These are phyloP conservation scores for Rotaria socialis DNA, from an alignment of 2,888 invertebrate species.

Conservation along the genomic window DNA sequence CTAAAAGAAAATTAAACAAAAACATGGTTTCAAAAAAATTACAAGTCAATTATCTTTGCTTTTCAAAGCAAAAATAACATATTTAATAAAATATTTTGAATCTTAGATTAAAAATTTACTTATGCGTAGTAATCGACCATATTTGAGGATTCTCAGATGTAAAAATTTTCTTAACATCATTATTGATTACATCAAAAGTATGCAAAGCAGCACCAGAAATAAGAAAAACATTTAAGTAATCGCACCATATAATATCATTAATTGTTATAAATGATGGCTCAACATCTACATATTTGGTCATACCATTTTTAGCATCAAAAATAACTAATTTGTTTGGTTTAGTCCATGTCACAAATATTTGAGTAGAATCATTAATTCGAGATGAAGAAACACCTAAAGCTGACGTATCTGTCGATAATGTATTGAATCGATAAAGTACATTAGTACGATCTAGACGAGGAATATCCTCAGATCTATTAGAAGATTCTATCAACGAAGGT, in stretches of 20 bases:
- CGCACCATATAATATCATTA: neutral
- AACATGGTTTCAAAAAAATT: too few species aligned
- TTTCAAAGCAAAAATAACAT: too few species aligned
- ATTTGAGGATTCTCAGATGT: neutral
- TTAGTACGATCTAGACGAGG: neutral
- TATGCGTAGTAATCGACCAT: neutral
- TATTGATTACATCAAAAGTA: neutral
- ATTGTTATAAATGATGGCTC: neutral
- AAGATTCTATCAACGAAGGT: neutral
- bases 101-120: neutral
- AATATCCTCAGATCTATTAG: neutral
- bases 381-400: neutral
- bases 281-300: neutral
- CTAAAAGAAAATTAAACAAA: neutral
- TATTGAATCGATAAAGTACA: neutral
- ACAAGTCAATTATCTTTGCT: too few species aligned
- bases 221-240: slow-evolving; percentile 8
- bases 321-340: neutral
- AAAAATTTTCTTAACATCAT: neutral
- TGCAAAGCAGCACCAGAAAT: neutral
- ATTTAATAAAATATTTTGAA: too few species aligned
- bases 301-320: neutral
- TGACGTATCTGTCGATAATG: neutral
- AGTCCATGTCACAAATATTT: neutral
- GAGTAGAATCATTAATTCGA: neutral